Percentiles rank a stretch among this genome's conserved stretches.
Conservation (phyloP, 2,797 vertebrate species). For the Caiman crocodilus region DNA sequence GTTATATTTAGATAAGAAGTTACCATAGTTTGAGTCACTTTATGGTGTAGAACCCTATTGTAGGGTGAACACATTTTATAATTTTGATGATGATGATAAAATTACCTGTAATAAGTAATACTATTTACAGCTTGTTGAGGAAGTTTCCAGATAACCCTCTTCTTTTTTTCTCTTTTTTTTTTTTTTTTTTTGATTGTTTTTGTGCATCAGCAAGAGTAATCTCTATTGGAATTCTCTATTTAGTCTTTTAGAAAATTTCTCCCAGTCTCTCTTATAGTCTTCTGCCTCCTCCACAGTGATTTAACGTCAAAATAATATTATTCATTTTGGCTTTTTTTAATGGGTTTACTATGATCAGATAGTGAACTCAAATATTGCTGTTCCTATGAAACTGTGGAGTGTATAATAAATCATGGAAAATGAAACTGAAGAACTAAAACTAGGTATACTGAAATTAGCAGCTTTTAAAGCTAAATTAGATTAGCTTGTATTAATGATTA, state of each 20-base stretch:
- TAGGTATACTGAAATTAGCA: not conserved
- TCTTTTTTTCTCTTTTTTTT: too few species aligned
- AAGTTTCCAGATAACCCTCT: not conserved
- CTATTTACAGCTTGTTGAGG: not conserved
- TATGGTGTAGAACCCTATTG: not conserved
- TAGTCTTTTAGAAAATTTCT: too few species aligned
- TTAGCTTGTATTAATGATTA: not conserved
- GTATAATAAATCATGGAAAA: not conserved
- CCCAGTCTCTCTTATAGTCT: too few species aligned
- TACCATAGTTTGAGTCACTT: rapidly evolving
- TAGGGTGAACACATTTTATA: not conserved
- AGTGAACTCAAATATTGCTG: not conserved
- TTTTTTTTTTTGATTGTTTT: too few species aligned
- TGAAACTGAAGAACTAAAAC: not conserved
- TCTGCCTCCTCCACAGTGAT: not conserved
- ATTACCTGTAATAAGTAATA: not conserved
- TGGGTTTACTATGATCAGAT: not conserved
- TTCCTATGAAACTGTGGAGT: not conserved
- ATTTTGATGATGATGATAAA: rapidly evolving
- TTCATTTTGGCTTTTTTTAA: not conserved
- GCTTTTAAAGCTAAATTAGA: too few species aligned
- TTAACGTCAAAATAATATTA: not conserved
- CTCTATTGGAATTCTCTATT: too few species aligned
- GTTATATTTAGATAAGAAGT: not conserved
- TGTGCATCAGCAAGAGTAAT: not conserved